Conservation (phyloP, 1,140 invertebrate species). For the Heliconius nattereri region DNA sequence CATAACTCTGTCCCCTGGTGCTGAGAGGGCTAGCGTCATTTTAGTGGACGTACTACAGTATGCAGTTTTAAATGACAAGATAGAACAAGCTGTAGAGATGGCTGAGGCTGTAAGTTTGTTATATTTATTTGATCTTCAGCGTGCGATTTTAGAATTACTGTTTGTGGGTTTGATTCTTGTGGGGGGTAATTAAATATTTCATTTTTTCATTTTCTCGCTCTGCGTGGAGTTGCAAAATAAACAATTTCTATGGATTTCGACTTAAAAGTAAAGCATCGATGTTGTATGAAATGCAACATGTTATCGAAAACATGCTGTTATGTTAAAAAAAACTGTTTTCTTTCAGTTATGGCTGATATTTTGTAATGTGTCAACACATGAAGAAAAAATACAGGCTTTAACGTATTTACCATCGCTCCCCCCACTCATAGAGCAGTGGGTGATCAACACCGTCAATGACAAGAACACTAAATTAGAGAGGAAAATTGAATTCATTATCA, state of each 20-base stretch:
- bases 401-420: constrained; percentile 2
- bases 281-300: too few relatives aligned
- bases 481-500: neutral
- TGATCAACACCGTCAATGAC: neutral
- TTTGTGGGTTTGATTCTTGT: too few relatives aligned
- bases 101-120: neutral
- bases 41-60: neutral
- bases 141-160: too few relatives aligned
- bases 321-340: too few relatives aligned
- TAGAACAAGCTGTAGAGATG: neutral
- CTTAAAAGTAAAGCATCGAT: too few relatives aligned
- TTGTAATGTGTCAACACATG: constrained; percentile 34
- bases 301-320: too few relatives aligned
- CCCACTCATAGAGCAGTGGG: neutral
- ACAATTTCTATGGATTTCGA: too few relatives aligned
- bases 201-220: too few relatives aligned
- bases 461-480: neutral
- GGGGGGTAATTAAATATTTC: too few relatives aligned
- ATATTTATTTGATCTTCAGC: neutral
- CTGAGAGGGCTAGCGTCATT: neutral
- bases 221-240: too few relatives aligned
- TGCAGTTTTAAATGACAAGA: neutral
- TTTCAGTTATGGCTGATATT: constrained; percentile 37
- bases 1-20: neutral
- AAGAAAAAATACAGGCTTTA: constrained; percentile 1